These are phyloP conservation scores for Octopus sinensis DNA, from an alignment of 1,140 invertebrate species.

Conservation along the genomic window DNA sequence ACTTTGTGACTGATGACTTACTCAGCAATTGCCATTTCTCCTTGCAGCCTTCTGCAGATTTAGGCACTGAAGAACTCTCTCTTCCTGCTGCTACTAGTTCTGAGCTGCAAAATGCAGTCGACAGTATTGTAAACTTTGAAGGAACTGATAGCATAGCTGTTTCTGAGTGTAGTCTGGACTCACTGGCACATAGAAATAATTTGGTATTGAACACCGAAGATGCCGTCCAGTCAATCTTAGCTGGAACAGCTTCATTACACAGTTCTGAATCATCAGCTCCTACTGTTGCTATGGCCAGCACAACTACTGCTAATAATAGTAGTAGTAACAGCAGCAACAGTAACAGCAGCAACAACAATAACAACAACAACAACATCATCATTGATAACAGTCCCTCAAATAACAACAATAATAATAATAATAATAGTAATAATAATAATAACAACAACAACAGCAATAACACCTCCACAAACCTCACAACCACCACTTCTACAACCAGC, in stretches of 20 bases:
- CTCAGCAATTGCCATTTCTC: not conserved
- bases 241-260: not conserved
- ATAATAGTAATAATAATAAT: not conserved
- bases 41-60: not conserved
- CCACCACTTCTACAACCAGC: not conserved
- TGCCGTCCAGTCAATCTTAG: constrained; percentile 4
- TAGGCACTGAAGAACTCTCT: not conserved
- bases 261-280: not conserved
- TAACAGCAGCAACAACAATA: not conserved
- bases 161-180: constrained; percentile 12
- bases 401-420: not conserved
- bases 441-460: not conserved
- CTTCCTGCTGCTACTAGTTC: not conserved
- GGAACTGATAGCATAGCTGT: not conserved
- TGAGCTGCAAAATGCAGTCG: constrained; percentile 13
- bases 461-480: not conserved
- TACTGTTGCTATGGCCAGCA: not conserved
- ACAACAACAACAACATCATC: not conserved
- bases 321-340: not conserved
- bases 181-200: constrained; percentile 8
- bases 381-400: not conserved
- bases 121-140: constrained; percentile 13
- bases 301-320: not conserved
- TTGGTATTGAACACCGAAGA: not conserved
- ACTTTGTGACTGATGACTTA: constrained; percentile 8